Evolutionary conservation across 2,888 invertebrate genomes (phyloP).

Genomic region (Reticulitermes lucifugus): DNA sequence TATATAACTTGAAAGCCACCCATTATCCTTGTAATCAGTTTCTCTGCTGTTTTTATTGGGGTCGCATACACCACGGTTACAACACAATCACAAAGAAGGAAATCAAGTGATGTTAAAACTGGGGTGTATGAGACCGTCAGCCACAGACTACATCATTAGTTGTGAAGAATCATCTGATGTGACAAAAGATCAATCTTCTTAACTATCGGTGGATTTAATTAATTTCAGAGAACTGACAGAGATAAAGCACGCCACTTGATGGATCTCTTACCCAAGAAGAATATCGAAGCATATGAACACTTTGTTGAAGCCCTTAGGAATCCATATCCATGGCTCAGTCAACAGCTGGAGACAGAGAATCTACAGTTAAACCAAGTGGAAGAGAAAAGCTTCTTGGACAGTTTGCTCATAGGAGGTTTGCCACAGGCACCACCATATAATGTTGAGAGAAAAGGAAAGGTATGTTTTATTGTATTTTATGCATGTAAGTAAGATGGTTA

Average conservation of each 20-base stretch:
- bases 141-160: neutral
- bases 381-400: conserved; percentile 66
- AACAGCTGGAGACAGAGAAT: conserved; percentile 60
- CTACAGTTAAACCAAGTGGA: conserved; percentile 57
- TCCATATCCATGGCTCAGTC: conserved; percentile 71
- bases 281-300: conserved; percentile 65
- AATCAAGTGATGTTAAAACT: no score
- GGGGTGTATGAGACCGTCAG: neutral
- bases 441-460: conserved; percentile 66
- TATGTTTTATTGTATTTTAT: no score
- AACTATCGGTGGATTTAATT: conserved; percentile 30
- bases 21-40: no score
- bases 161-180: conserved; percentile 5
- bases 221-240: conserved; percentile 63
- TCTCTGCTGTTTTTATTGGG: no score
- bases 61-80: no score
- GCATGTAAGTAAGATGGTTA: no score
- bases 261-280: conserved; percentile 63
- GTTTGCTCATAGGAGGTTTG: conserved; percentile 69
- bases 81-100: no score
- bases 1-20: no score
- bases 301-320: conserved; percentile 69
- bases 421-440: conserved; percentile 70
- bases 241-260: conserved; percentile 64
- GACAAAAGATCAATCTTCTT: neutral